Evolutionary conservation across 2,113 vertebrate genomes (phyloP), one percentile per base, ranked within the genome.

Genomic region (Xenopus borealis): DNA sequence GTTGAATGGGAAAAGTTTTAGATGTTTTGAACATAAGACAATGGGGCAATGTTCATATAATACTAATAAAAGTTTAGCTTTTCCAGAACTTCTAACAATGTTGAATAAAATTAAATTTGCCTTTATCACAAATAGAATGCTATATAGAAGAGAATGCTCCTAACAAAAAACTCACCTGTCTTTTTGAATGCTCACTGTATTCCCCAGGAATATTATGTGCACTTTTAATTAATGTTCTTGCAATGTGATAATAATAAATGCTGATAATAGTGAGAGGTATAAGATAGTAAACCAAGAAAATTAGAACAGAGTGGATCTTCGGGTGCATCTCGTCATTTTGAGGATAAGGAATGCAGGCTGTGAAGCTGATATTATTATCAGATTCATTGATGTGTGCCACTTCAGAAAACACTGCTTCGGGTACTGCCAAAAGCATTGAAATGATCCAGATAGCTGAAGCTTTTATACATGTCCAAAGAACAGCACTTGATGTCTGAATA

Each of bases 241-340:
- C 95, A 80, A 98, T 98, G 74, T 98, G 96, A 79, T 88, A 96
- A 79, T 98, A 98, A 80, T 96, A 98, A 77, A 96, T 78, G 2
- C 94, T 95, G 85, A 98, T 98, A 81, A 98, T 85, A 70, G 80
- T 75, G 77, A 98, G 92, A 23, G 96, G 96, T 12, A 96, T 79
- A 76, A 98, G 92, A 81, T 96, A 98, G 83, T 98, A 98, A 7
- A 98, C 92, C 66, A 97, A 85, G 83, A 98, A 98, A 80, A 98
- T 94, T 85, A 98, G 83, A 62, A 98, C 89, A 0, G 96, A 95
- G 81, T 98, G 96, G 72, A 97, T 94, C 84, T 93, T 97, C 0
- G 96, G 96, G 27, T 98, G 95, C 85, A 95, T 83, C 79, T 94
- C 91, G 0, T 96, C 90, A 0, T 91, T 92, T 82, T 93, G 79